Base-by-base conservation (phyloP, 1,140 invertebrate species). In the Caenorhabditis remanei region DNA sequence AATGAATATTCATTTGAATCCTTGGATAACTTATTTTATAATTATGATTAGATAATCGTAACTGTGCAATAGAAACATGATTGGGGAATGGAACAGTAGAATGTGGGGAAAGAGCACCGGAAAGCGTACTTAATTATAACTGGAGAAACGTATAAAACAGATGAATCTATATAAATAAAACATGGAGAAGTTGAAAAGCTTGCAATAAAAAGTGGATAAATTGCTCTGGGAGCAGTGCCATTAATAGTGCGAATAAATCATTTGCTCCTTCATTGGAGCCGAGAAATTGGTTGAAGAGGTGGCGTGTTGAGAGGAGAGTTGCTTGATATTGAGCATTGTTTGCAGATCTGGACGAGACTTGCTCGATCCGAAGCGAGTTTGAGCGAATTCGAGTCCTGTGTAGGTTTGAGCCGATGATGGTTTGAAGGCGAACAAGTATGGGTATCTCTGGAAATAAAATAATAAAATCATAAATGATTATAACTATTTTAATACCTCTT, bases 301-400 rank as follows among this genome's bases (percentile, higher is more conserved):
- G 41, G 41, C 14, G 14, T 63, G 21, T 40, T 63, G 61, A 63
- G 61, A 63, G 24, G 21, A 32, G 21, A 71, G 40, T 16, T 71
- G 41, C 14, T 71, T 71, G 40, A 71, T 71, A 0, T 19, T n/a
- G 4, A 43, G 13, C 71, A 79, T 79, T 9, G 71, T 79, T 9
- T 79, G 71, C 43, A 79, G 46, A 79, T 79, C 71, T 40, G 46
- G 71, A 24, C 71, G 71, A 50, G 71, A 79, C 71, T 79, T 79
- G 71, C 71, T 79, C 7, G 71, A 79, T 79, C 71, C 71, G 46
- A 79, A 79, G 13, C 71, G 43, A 13, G 71, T 79, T 46, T 79
- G 71, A 14, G 71, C 50, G 40, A 79, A 79, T n/a, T 79, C 71
- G 24, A 50, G 11, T 13, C 71, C 71, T 53, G 46, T 50, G 46